Evolutionary conservation across 2,888 invertebrate species (phyloP).

Genomic region (Penaeus monodon): DNA sequence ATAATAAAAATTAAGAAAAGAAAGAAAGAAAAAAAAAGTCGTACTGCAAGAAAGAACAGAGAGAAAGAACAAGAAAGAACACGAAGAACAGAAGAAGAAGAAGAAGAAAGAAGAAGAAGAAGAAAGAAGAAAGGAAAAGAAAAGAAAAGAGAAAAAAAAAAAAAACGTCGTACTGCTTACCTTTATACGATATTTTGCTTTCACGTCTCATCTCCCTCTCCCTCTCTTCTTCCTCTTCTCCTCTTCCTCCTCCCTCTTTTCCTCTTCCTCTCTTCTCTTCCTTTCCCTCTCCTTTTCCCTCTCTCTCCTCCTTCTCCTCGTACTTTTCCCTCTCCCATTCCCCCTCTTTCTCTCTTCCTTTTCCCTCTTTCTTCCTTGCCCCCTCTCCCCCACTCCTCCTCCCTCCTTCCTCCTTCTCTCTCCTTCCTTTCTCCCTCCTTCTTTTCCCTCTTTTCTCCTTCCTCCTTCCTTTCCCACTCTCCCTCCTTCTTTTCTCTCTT

Average conservation of each 20-base stretch:
- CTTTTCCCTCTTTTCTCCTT: neutral
- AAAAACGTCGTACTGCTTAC: neutral
- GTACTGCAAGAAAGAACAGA: neutral
- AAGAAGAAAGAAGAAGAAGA: neutral
- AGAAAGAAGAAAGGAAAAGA: conserved; percentile 12
- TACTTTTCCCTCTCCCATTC: neutral
- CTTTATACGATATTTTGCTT: neutral
- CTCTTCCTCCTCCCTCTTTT: neutral
- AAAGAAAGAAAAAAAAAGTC: neutral
- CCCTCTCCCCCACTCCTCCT: neutral
- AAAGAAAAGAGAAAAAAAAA: neutral
- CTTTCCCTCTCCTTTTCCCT: neutral
- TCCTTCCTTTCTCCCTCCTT: neutral
- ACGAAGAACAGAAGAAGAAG: neutral
- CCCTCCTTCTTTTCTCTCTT: too few species aligned
- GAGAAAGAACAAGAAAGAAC: neutral
- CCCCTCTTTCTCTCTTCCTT: neutral
- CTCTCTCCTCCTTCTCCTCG: neutral
- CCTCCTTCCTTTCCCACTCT: neutral
- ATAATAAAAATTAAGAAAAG: neutral
- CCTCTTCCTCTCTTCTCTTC: too few species aligned
- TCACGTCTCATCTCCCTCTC: neutral
- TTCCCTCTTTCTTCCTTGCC: too few species aligned
- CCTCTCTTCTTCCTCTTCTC: neutral
- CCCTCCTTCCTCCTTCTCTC: neutral